Evolutionary conservation across 2,113 vertebrate species (phyloP).

Genomic region (Odontesthes bonariensis): DNA sequence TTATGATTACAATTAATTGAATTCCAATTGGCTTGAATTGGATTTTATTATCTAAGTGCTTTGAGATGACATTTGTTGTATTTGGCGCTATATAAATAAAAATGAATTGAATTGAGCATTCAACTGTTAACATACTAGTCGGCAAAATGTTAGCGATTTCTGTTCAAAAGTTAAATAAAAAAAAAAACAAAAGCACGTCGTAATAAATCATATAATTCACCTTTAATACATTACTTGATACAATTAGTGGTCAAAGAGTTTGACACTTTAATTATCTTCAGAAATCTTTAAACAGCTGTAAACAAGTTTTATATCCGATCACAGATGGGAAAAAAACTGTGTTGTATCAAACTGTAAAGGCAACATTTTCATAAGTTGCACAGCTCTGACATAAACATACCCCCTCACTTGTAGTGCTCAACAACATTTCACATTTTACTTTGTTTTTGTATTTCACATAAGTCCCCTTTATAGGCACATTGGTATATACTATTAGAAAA

Average conservation of each 20-base stretch:
- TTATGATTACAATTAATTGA: too few species aligned
- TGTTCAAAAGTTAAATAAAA: background rate
- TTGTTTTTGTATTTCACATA: slow-evolving; percentile 38
- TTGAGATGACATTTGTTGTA: too few species aligned
- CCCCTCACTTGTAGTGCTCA: slow-evolving; percentile 34
- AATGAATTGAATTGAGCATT: background rate
- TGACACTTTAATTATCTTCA: slow-evolving; percentile 22
- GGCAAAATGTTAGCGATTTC: background rate
- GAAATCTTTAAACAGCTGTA: slow-evolving; percentile 21
- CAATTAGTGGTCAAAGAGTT: slow-evolving; percentile 27
- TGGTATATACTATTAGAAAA: slow-evolving; percentile 10
- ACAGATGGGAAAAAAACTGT: background rate
- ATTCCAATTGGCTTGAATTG: too few species aligned
- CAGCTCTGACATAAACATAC: slow-evolving; percentile 1
- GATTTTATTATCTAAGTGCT: too few species aligned
- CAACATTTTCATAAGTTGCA: slow-evolving; percentile 10
- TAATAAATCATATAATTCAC: background rate
- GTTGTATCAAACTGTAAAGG: slow-evolving; percentile 7
- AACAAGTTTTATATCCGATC: slow-evolving; percentile 18
- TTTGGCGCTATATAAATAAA: too few species aligned
- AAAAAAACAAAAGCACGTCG: background rate
- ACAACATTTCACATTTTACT: slow-evolving; percentile 22
- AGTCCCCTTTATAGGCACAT: slow-evolving; percentile 44
- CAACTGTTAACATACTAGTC: background rate
- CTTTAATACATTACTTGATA: slow-evolving; percentile 57